These are phyloP conservation scores for Dipus sagitta DNA, from an alignment of 2,797 vertebrate species.

Conservation along the genomic window DNA sequence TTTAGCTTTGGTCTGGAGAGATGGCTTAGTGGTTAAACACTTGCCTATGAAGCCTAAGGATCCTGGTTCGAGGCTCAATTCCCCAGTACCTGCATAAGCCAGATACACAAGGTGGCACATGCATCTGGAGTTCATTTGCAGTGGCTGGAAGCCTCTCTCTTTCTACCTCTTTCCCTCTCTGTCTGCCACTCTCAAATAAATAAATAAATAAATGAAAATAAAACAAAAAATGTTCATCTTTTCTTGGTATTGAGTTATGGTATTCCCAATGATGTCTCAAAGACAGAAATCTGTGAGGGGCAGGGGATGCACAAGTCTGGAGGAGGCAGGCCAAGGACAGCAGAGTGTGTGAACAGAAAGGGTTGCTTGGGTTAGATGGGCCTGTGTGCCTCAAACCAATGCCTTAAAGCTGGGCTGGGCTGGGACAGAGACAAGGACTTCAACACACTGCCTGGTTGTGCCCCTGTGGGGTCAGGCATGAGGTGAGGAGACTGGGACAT, in stretches of 20 bases:
- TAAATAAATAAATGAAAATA: too few species aligned
- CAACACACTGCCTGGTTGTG: neutral
- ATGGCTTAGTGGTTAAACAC: too few species aligned
- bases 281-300: neutral
- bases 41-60: too few species aligned
- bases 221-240: too few species aligned
- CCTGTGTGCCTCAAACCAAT: neutral
- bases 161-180: too few species aligned
- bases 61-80: too few species aligned
- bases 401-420: neutral
- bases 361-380: neutral
- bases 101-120: too few species aligned
- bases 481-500: neutral
- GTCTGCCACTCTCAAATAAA: too few species aligned
- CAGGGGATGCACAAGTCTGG: neutral
- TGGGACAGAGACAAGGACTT: neutral
- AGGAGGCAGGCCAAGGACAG: neutral
- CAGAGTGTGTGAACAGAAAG: neutral
- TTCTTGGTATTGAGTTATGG: neutral
- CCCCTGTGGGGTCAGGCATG: neutral
- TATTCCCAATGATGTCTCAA: neutral
- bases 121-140: too few species aligned
- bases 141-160: too few species aligned
- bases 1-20: neutral
- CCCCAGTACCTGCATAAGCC: too few species aligned